These are phyloP conservation scores for Papilio polytes DNA, from an alignment of 1,140 invertebrate genomes.

Conservation along the genomic window DNA sequence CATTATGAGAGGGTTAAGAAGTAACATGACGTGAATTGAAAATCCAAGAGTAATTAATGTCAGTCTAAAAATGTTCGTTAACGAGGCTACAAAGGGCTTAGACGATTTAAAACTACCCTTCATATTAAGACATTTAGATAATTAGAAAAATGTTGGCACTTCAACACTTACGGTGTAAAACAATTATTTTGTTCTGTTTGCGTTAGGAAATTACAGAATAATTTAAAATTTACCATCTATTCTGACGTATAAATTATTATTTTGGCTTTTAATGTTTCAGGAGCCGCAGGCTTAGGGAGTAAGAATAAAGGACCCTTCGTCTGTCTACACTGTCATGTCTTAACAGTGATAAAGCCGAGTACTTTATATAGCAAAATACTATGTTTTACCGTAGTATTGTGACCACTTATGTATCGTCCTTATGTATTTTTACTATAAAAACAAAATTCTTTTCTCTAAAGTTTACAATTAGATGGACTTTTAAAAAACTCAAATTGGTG, in stretches of 20 bases:
- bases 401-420: too few relatives aligned
- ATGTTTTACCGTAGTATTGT: neutral
- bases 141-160: neutral
- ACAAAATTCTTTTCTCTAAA: too few relatives aligned
- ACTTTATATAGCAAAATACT: neutral
- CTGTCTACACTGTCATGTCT: conserved; percentile 11
- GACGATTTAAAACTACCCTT: neutral
- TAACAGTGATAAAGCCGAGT: neutral
- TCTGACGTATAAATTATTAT: neutral
- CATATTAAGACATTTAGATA: neutral
- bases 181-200: neutral
- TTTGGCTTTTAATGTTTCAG: neutral
- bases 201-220: neutral
- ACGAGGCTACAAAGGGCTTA: neutral
- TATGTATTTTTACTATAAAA: too few relatives aligned
- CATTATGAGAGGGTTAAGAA: conserved; percentile 35
- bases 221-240: neutral
- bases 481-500: neutral
- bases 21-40: neutral
- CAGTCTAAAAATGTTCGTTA: conserved; percentile 10
- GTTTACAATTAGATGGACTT: too few relatives aligned
- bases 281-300: neutral
- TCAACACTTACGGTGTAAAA: neutral
- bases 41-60: neutral
- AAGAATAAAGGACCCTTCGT: conserved; percentile 1